phyloP scores from a whole-genome alignment of 2,888 invertebrate genomes.

The Galeopsomyia nigrocyanea region DNA sequence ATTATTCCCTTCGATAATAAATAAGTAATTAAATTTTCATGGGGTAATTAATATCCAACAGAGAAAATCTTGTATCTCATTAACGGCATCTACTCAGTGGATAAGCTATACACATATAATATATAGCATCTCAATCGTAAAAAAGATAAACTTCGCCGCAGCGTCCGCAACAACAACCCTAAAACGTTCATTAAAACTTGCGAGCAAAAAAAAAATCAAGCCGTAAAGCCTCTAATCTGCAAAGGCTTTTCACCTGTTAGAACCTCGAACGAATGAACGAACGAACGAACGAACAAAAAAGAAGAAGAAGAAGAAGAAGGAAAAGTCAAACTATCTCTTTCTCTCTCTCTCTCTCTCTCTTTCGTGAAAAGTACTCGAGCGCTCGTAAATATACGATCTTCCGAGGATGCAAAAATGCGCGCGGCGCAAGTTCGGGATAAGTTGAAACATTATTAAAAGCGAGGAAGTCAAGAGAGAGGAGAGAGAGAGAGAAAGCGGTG shows the following conservation, averaged over 20 bases:
- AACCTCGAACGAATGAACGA: too few species aligned
- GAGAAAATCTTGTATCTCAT: too few species aligned
- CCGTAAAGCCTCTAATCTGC: constrained; percentile 32
- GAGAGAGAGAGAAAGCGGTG: constrained; percentile 37
- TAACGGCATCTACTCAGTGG: too few species aligned
- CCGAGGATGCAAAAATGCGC: constrained; percentile 19
- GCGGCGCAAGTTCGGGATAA: constrained; percentile 39
- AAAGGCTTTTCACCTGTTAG: constrained; percentile 10
- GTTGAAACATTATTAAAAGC: constrained; percentile 48
- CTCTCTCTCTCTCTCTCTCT: too few species aligned
- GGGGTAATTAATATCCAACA: too few species aligned
- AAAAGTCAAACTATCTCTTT: not conserved
- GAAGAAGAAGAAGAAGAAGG: constrained; percentile 9
- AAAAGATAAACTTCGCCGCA: too few species aligned
- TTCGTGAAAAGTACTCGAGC: too few species aligned
- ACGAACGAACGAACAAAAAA: not conserved
- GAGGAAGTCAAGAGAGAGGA: not conserved
- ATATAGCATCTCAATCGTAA: too few species aligned
- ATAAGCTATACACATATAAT: too few species aligned
- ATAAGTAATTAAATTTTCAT: too few species aligned
- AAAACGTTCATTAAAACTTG: constrained; percentile 30
- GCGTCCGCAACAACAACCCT: not conserved
- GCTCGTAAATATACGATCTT: constrained; percentile 45
- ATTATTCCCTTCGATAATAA: too few species aligned
- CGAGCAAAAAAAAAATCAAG: constrained; percentile 21